phyloP scores from a whole-genome alignment of 2,797 vertebrate genomes.

The Enoplosus armatus region DNA sequence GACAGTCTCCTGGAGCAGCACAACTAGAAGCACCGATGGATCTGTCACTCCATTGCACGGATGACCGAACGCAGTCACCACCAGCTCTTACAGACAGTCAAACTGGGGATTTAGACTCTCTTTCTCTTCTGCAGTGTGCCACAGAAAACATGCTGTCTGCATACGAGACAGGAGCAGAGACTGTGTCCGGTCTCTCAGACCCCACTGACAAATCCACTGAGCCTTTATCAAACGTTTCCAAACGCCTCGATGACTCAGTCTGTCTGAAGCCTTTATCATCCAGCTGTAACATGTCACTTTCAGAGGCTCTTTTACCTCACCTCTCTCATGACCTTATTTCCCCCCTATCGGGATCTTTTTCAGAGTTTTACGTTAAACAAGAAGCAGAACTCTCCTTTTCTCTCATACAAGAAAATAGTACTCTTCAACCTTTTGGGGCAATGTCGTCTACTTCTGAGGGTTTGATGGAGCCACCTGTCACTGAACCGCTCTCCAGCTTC shows the following conservation, averaged over 20 bases:
- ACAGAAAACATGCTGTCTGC: constrained; percentile 27
- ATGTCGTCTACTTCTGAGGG: constrained; percentile 16
- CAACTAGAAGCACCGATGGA: constrained; percentile 59
- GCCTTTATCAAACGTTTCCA: constrained; percentile 25
- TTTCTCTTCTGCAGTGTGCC: constrained; percentile 23
- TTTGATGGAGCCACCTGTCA: constrained; percentile 15
- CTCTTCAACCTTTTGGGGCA: constrained; percentile 10
- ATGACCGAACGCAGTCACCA: constrained; percentile 32
- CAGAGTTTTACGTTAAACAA: constrained; percentile 27
- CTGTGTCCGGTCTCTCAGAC: constrained; percentile 14
- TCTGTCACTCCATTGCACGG: constrained; percentile 17
- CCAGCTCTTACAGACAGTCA: constrained; percentile 25
- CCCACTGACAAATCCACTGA: constrained; percentile 14
- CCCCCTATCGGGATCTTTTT: constrained; percentile 13
- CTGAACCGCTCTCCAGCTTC: constrained; percentile 29
- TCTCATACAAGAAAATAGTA: constrained; percentile 19
- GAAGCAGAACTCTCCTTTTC: constrained; percentile 21
- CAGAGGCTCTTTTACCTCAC: constrained; percentile 49
- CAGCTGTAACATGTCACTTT: constrained; percentile 14
- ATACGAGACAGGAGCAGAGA: constrained; percentile 15
- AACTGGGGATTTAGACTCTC: constrained; percentile 25
- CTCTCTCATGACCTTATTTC: constrained; percentile 35
- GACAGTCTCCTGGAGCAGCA: constrained; percentile 7
- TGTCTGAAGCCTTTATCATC: constrained; percentile 20
- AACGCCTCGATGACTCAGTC: constrained; percentile 14